Conservation (phyloP, 1,140 invertebrate species). For the Octopus sinensis region DNA sequence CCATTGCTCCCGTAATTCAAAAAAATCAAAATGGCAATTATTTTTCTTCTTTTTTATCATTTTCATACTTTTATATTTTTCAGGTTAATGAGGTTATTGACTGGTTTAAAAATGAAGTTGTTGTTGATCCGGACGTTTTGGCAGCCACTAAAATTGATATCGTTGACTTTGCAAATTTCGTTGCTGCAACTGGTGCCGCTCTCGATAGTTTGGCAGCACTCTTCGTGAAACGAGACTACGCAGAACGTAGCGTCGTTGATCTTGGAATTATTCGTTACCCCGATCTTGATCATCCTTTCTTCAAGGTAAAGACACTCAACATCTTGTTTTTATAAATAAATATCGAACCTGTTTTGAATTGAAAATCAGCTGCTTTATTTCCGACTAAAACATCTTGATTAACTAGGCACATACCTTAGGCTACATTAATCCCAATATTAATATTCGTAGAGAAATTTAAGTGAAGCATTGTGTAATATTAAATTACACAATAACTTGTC, state of each 20-base stretch:
- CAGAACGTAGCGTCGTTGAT: neutral
- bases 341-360: too few species aligned
- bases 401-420: too few species aligned
- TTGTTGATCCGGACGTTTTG: neutral
- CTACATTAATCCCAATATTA: too few species aligned
- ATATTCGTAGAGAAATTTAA: too few species aligned
- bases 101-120: slow-evolving; percentile 10
- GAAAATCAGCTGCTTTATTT: neutral
- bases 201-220: neutral
- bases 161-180: neutral
- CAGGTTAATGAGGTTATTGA: neutral
- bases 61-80: too few species aligned
- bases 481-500: too few species aligned
- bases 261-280: slow-evolving; percentile 9
- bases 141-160: slow-evolving; percentile 14
- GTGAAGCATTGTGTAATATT: too few species aligned
- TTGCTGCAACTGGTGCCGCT: slow-evolving; percentile 3
- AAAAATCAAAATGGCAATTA: too few species aligned
- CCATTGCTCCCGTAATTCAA: too few species aligned
- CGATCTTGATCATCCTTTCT: slow-evolving; percentile 14
- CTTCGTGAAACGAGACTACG: neutral
- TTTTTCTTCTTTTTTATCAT: too few species aligned
- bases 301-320: neutral
- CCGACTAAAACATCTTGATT: too few species aligned
- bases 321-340: too few species aligned